Base-by-base conservation (phyloP, 1,140 invertebrate species). In the Achroia grisella region DNA sequence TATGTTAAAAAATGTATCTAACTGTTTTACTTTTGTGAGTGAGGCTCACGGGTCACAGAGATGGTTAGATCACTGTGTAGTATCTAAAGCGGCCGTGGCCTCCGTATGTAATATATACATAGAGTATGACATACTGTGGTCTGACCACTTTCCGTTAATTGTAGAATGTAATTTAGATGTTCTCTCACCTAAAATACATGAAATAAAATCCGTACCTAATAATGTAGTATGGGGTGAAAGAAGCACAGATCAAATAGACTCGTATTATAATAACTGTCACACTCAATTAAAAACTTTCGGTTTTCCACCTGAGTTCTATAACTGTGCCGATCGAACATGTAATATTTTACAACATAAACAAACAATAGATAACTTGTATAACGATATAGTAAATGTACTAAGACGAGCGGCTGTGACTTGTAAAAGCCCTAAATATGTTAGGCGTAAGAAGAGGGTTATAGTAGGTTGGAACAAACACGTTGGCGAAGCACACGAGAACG, bases 11-110 rank as follows among this genome's bases (percentile, higher is more conserved):
- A 0, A 1, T 30, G 29, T 35, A 1, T 34, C 29, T 8, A 2
- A 39, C 1, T 32, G 29, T 2, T 47, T 27, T 10, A 47, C 44
- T 10, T 39, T 28, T 27, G 10, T 48, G 8, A 32, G 37, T 40
- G 32, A 37, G 8, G 30, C 4, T 2, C 8, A 30, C 17, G 39
- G 39, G 1, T 8, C 15, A 4, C 35, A 10, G 9, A 12, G 32
- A 9, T 41, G 39, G 39, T 11, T 41, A 8, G 39, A 41, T 23
- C 39, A 48, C 32, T 41, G 31, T 17, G 0, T 41, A 1, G 31
- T 48, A 2, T 23, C 39, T 8, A 11, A 14, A 8, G 14, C 17
- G 4, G 47, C 47, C 0, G 28, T 8, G 27, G 1, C 29, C 0
- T 35, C 32, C 11, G 13, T 48, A 28, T 9, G 1, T 10, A 28